phyloP scores from a whole-genome alignment of 2,797 vertebrate species.

The Smutsia gigantea region DNA sequence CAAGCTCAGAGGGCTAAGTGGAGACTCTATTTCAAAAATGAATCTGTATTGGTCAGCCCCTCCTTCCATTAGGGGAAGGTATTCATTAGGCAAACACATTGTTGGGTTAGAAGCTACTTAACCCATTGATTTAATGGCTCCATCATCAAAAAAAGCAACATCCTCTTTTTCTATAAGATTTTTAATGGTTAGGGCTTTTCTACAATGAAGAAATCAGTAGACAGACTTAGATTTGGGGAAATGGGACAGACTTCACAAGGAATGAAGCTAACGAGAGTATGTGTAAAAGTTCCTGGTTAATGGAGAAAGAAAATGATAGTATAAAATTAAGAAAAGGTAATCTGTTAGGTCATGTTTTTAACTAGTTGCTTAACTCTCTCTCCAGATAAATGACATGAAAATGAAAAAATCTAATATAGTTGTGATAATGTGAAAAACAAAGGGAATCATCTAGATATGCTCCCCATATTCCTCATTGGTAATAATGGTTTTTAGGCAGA shows the following conservation, averaged over 20 bases:
- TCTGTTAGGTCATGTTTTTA: not conserved
- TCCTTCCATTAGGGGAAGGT: not conserved
- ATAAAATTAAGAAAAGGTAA: not conserved
- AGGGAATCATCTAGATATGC: not conserved
- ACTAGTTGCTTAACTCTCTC: not conserved
- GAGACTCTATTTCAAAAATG: not conserved
- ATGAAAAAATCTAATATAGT: not conserved
- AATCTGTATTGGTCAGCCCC: not conserved
- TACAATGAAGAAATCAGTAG: conserved; percentile 26
- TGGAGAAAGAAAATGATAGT: not conserved
- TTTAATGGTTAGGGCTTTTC: not conserved
- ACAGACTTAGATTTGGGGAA: not conserved
- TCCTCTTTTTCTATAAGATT: not conserved
- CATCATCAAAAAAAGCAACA: not conserved
- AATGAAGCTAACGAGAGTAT: not conserved
- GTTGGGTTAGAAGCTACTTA: not conserved
- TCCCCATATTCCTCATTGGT: not conserved
- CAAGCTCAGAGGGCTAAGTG: conserved; percentile 49
- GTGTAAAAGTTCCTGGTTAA: not conserved
- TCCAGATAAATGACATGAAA: not conserved
- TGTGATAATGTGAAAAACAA: not conserved
- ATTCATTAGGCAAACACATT: not conserved
- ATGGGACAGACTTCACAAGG: not conserved
- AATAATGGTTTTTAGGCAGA: not conserved
- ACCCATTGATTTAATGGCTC: not conserved